Evolutionary conservation across 2,888 invertebrate genomes (phyloP).

Genomic region (Thereva nobilitata): DNA sequence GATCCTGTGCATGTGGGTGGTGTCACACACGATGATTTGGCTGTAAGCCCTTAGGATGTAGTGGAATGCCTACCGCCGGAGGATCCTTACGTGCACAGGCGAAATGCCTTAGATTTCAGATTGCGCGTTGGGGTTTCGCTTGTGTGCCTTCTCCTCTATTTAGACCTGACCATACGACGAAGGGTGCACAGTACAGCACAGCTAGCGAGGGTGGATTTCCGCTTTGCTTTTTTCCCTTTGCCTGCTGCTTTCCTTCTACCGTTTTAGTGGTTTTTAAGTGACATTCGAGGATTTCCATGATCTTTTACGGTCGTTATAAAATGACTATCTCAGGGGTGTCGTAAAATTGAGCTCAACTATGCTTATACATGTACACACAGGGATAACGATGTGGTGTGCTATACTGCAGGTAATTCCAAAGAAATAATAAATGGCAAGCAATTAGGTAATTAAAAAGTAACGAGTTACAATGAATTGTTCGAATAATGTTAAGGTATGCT

Average conservation of each 20-base stretch:
- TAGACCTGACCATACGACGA: constrained; percentile 2
- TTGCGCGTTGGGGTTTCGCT: constrained; percentile 16
- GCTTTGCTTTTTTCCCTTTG: not conserved
- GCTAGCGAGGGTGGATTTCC: not conserved
- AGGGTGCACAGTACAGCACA: not conserved
- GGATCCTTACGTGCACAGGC: not conserved
- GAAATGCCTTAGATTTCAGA: constrained; percentile 14
- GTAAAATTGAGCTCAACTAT: constrained; percentile 17
- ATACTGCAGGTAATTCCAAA: not conserved
- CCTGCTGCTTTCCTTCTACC: constrained; percentile 8
- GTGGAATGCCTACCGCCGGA: constrained; percentile 16
- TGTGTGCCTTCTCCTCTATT: not conserved
- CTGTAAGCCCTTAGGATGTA: constrained; percentile 4
- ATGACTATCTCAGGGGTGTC: constrained; percentile 24
- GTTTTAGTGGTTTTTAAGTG: constrained; percentile 37
- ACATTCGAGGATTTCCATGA: constrained; percentile 35
- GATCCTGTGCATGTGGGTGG: constrained; percentile 1
- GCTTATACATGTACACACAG: not conserved
- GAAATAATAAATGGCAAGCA: constrained; percentile 4
- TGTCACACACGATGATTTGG: constrained; percentile 9
- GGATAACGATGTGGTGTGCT: constrained; percentile 2
- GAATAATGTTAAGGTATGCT: too few relatives aligned
- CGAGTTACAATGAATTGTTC: not conserved
- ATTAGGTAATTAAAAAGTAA: constrained; percentile 14
- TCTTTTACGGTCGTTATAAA: constrained; percentile 33